Percentiles rank a stretch among this genome's conserved stretches.
Conservation (phyloP, 1,140 invertebrate species). For the Antheraea pernyi region DNA sequence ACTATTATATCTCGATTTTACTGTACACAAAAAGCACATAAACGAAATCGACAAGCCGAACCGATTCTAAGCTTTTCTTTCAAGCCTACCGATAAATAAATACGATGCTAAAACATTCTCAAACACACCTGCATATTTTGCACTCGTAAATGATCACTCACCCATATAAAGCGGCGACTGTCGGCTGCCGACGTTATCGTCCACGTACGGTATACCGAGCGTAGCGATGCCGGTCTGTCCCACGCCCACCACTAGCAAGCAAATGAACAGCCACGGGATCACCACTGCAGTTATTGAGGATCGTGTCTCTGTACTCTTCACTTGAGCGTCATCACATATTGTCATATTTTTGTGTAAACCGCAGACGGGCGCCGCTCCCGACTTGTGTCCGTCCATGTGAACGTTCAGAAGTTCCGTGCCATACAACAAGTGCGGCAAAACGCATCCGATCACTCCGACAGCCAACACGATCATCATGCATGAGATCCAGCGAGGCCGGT, state of each 20-base stretch:
- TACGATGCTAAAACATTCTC: neutral
- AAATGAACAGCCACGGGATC: conserved; percentile 92
- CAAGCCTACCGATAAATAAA: conserved; percentile 1
- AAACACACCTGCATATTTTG: neutral
- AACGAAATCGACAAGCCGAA: neutral
- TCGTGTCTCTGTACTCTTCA: conserved; percentile 78
- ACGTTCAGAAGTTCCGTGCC: conserved; percentile 85
- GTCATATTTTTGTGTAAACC: conserved; percentile 41
- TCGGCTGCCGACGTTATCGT: conserved; percentile 94
- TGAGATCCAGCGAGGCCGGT: conserved; percentile 97
- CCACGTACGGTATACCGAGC: conserved; percentile 95
- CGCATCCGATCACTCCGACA: conserved; percentile 91
- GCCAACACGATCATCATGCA: conserved; percentile 95
- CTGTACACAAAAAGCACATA: conserved; percentile 18
- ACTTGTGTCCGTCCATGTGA: conserved; percentile 80
- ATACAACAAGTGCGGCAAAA: conserved; percentile 90
- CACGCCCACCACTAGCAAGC: conserved; percentile 93
- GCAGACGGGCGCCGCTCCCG: conserved; percentile 64
- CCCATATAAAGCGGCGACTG: conserved; percentile 97
- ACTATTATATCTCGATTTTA: conserved; percentile 39
- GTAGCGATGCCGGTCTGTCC: conserved; percentile 96
- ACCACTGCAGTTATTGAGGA: conserved; percentile 89
- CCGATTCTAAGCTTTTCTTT: conserved; percentile 4
- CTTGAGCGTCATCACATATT: conserved; percentile 58
- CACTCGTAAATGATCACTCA: conserved; percentile 70